Evolutionary conservation across 1,140 invertebrate species (phyloP).

Genomic region (Lucilia sericata): DNA sequence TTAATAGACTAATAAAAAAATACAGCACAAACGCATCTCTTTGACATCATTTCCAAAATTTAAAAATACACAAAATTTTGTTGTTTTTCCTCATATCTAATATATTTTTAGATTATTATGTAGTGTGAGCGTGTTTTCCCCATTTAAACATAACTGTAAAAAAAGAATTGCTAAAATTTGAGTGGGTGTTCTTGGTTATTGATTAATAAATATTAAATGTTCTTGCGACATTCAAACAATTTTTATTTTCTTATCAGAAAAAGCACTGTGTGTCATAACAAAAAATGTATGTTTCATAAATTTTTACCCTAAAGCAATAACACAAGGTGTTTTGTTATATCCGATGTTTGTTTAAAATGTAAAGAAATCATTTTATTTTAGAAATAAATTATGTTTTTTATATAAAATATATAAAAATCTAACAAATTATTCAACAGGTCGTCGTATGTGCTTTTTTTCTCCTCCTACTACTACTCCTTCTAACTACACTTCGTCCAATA

Average conservation of each 20-base stretch:
- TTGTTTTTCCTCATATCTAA: neutral
- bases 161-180: neutral
- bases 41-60: neutral
- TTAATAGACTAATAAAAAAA: neutral
- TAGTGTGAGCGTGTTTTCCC: neutral
- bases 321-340: too few relatives aligned
- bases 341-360: too few relatives aligned
- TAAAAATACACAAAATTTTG: neutral
- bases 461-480: neutral
- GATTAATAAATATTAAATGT: conserved; percentile 17
- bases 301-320: too few relatives aligned
- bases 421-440: conserved; percentile 44
- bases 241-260: neutral
- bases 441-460: conserved; percentile 47
- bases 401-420: neutral
- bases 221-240: neutral
- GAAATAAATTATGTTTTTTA: too few relatives aligned
- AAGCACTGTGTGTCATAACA: neutral
- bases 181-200: neutral
- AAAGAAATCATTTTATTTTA: too few relatives aligned
- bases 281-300: neutral
- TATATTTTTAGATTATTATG: neutral
- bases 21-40: neutral
- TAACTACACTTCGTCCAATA: conserved; percentile 9
- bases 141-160: neutral